Base-by-base conservation (phyloP, 2,888 invertebrate species). In the Empis livida region DNA sequence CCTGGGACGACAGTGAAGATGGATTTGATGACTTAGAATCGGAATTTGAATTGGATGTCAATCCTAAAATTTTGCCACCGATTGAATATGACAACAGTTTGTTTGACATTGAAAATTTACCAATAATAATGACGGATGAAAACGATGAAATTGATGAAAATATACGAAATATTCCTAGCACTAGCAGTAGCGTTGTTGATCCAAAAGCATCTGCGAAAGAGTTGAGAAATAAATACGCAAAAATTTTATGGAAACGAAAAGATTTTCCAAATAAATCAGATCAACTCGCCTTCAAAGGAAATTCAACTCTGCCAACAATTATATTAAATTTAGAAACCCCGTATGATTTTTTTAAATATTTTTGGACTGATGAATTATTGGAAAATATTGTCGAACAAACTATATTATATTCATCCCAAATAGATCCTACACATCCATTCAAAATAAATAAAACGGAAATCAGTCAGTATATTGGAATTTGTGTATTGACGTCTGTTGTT, bases 391-490 rank as follows among this genome's bases (percentile, higher is more conserved):
- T 39, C 11, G 11, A 16, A 17, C 16, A 39, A 16, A 39, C 39
- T 5, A 17, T 16, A 16, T 20, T 39, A 11, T 39, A 39, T 39
- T 39, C 11, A 14, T 16, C 15, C 3, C 39, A 39, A 20, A 17
- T 16, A 39, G 11, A 39, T 15, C 14, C 15, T 16, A 3, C 38
- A 15, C 2, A 39, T 44, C 16, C 42, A 20, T 16, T 48, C 4
- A 11, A 42, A 40, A 35, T 45, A 14, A 42, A 11, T 14, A 32
- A 39, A 20, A n/a, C 44, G 16, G 49, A 49, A 30, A 49, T 46
- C 10, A 23, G 17, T 4, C 43, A 49, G 14, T 43, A 46, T 32
- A 31, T 45, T 45, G 49, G 49, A 15, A 43, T 46, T 9, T 20
- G 23, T 23, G 32, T 49, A 10, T 11, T 39, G 16, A 39, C 5